Conservation (phyloP, 2,797 vertebrate genomes). For the Mormyrus proboscirostris region DNA sequence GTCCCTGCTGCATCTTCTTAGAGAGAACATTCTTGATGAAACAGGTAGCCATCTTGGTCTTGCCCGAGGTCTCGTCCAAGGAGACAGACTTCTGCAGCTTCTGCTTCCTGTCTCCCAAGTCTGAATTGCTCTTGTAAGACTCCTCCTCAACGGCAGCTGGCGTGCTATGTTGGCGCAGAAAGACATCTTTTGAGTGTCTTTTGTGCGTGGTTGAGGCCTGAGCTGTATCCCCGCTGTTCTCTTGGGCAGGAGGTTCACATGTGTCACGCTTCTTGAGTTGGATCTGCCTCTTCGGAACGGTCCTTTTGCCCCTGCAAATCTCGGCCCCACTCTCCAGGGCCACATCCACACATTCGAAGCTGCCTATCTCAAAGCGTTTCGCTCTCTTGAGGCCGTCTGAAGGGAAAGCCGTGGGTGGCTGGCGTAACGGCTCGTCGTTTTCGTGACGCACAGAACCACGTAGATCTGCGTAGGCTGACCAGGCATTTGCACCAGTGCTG, state of each 20-base stretch:
- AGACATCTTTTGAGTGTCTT: constrained; percentile 46
- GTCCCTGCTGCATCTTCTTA: constrained; percentile 77
- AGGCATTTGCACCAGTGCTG: constrained; percentile 59
- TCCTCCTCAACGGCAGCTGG: constrained; percentile 53
- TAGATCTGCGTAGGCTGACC: constrained; percentile 64
- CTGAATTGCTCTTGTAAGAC: constrained; percentile 30
- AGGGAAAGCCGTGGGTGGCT: constrained; percentile 40
- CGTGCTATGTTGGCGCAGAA: constrained; percentile 62
- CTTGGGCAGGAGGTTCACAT: constrained; percentile 58
- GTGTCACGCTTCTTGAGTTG: constrained; percentile 75
- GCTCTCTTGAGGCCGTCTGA: constrained; percentile 50
- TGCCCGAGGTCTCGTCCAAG: constrained; percentile 65
- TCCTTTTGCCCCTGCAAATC: constrained; percentile 66
- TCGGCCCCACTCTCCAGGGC: constrained; percentile 72
- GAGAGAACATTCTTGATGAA: constrained; percentile 81
- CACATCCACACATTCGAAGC: constrained; percentile 82
- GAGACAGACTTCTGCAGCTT: constrained; percentile 75
- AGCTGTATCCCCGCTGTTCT: constrained; percentile 59
- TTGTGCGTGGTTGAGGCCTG: constrained; percentile 37
- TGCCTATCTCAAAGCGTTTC: constrained; percentile 61
- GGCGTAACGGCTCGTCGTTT: constrained; percentile 49
- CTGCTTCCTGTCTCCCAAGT: constrained; percentile 44
- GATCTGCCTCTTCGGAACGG: constrained; percentile 91
- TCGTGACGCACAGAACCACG: constrained; percentile 55
- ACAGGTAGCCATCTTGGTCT: constrained; percentile 75